Evolutionary conservation across 2,888 invertebrate species (phyloP).

Genomic region (Criorhina ranunculi): DNA sequence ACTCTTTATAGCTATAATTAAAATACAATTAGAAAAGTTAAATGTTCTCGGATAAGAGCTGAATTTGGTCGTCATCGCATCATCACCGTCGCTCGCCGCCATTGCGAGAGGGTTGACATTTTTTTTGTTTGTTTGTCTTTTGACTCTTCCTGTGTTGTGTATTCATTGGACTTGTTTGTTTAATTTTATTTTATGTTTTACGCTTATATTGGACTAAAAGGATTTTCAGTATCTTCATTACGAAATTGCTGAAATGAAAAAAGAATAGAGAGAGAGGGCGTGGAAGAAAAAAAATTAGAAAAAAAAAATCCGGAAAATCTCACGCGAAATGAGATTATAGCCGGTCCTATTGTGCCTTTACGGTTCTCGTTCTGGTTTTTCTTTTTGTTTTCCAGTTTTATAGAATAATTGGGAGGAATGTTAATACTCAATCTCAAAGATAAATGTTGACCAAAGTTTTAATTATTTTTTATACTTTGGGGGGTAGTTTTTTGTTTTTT

Average conservation of each 20-base stretch:
- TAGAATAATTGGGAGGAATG: constrained; percentile 33
- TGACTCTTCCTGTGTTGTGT: constrained; percentile 21
- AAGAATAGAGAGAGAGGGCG: neutral
- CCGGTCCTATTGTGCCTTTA: constrained; percentile 4
- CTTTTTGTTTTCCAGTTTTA: constrained; percentile 5
- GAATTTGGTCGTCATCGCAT: constrained; percentile 31
- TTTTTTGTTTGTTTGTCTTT: constrained; percentile 31
- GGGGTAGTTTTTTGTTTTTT: neutral
- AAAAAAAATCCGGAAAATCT: neutral
- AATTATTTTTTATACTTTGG: constrained; percentile 29
- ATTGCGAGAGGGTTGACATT: constrained; percentile 5
- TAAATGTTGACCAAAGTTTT: constrained; percentile 44
- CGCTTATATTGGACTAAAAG: constrained; percentile 23
- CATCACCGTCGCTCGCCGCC: constrained; percentile 5
- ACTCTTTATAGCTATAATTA: constrained; percentile 56
- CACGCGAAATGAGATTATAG: constrained; percentile 2
- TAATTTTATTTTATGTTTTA: constrained; percentile 28
- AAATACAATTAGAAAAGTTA: constrained; percentile 60
- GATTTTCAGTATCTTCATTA: constrained; percentile 50
- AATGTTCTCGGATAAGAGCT: constrained; percentile 48
- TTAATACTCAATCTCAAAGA: constrained; percentile 34
- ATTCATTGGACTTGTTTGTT: constrained; percentile 48
- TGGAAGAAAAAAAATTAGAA: neutral
- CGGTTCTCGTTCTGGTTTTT: neutral
- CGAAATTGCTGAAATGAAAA: constrained; percentile 28